Conservation (phyloP, 2,888 invertebrate species). For the Hypolimnas misippus region DNA sequence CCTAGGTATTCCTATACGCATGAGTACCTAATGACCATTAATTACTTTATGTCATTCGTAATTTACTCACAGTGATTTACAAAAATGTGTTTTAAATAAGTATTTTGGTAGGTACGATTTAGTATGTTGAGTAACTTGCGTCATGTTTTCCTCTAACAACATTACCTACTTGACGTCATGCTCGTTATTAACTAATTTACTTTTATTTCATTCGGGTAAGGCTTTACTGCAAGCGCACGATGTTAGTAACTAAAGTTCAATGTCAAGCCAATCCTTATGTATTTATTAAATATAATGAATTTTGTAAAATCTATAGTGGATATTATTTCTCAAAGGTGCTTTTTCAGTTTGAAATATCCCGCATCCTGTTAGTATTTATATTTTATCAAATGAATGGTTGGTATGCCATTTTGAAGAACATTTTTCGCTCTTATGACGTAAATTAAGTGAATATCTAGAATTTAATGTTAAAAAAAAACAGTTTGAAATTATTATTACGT, state of each 20-base stretch:
- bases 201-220: slow-evolving; percentile 19
- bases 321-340: too few relatives aligned
- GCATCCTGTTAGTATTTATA: too few relatives aligned
- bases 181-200: slow-evolving; percentile 28
- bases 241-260: slow-evolving; percentile 23
- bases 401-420: too few relatives aligned
- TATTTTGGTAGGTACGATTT: slow-evolving; percentile 12
- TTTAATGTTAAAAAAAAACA: too few relatives aligned
- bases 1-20: not conserved
- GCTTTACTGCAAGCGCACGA: slow-evolving; percentile 19
- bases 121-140: slow-evolving; percentile 16
- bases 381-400: too few relatives aligned
- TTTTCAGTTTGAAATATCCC: too few relatives aligned
- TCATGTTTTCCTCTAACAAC: slow-evolving; percentile 34
- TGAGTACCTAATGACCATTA: slow-evolving; percentile 23
- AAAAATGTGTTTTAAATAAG: slow-evolving; percentile 15
- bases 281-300: too few relatives aligned
- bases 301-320: too few relatives aligned
- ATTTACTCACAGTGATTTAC: not conserved
- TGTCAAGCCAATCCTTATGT: slow-evolving; percentile 16
- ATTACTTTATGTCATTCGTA: slow-evolving; percentile 23
- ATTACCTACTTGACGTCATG: slow-evolving; percentile 43
- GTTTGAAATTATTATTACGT: too few relatives aligned
- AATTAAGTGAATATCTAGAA: too few relatives aligned
- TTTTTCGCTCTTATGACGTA: too few relatives aligned